Conservation (phyloP, 2,113 vertebrate species). For the Etia nguti region DNA sequence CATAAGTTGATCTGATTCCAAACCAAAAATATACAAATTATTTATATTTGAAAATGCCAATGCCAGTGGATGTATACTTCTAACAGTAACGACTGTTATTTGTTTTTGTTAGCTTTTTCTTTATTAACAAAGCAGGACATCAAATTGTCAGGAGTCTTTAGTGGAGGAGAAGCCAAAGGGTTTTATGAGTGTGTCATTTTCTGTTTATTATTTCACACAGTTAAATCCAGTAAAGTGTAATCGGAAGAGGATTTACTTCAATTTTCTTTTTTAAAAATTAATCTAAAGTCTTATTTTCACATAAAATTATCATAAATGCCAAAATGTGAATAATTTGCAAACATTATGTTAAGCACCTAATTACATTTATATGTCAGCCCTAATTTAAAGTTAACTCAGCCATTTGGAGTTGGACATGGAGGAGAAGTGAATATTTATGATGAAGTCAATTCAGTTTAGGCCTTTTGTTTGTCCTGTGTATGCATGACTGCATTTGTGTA, state of each 20-base stretch:
- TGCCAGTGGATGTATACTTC: too few relatives aligned
- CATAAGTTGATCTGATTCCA: not conserved
- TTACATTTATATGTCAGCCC: not conserved
- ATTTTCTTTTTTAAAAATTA: not conserved
- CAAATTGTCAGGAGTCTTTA: not conserved
- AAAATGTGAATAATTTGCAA: slow-evolving; percentile 26
- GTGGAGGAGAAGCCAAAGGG: not conserved
- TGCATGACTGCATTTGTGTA: not conserved
- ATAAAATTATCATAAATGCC: slow-evolving; percentile 19
- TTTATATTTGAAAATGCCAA: not conserved
- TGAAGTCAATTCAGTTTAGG: not conserved
- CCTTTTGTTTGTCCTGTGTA: not conserved
- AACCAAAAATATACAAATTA: not conserved
- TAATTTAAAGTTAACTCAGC: slow-evolving; percentile 24
- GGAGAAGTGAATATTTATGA: not conserved
- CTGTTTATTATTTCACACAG: not conserved
- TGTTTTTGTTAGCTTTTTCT: not conserved
- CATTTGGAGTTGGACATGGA: not conserved
- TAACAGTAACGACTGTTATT: too few relatives aligned
- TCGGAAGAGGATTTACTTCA: not conserved
- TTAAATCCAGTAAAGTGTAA: not conserved
- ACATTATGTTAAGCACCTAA: not conserved
- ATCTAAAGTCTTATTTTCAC: not conserved
- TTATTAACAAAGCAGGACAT: not conserved
- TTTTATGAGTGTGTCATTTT: not conserved